These are phyloP conservation scores for Chaetura pelagica DNA, from an alignment of 2,113 vertebrate species.

Conservation along the genomic window DNA sequence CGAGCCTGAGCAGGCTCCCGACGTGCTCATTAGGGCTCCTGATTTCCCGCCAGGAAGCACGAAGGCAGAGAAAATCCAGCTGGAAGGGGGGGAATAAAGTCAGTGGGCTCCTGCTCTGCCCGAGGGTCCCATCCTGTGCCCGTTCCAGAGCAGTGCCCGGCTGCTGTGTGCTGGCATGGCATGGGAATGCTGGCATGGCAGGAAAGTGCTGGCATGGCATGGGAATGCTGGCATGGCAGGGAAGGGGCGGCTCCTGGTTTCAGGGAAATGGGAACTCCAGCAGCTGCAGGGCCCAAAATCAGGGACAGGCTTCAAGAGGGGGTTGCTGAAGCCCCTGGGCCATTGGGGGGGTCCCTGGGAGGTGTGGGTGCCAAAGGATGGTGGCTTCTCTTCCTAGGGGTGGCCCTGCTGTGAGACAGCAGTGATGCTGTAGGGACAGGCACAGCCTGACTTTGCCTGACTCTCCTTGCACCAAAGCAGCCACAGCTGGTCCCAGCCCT, in stretches of 20 bases:
- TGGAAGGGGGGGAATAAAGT: background rate
- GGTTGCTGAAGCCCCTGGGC: background rate
- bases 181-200: background rate
- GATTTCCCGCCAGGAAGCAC: background rate
- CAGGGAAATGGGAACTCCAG: background rate
- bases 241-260: background rate
- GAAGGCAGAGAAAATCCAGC: background rate
- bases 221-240: background rate
- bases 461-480: background rate
- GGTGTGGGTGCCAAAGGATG: background rate
- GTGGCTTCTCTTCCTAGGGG: background rate
- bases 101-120: background rate
- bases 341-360: fast-evolving
- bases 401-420: background rate
- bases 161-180: fast-evolving
- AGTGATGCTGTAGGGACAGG: background rate
- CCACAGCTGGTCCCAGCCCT: fast-evolving
- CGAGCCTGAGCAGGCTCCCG: background rate
- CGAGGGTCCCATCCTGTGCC: fast-evolving
- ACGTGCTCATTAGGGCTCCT: background rate
- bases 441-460: fast-evolving
- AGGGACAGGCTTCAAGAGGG: background rate
- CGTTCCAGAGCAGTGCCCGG: fast-evolving
- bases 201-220: too few species aligned
- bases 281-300: background rate